Conservation (phyloP, 2,888 invertebrate species). For the Melanargia galathea region DNA sequence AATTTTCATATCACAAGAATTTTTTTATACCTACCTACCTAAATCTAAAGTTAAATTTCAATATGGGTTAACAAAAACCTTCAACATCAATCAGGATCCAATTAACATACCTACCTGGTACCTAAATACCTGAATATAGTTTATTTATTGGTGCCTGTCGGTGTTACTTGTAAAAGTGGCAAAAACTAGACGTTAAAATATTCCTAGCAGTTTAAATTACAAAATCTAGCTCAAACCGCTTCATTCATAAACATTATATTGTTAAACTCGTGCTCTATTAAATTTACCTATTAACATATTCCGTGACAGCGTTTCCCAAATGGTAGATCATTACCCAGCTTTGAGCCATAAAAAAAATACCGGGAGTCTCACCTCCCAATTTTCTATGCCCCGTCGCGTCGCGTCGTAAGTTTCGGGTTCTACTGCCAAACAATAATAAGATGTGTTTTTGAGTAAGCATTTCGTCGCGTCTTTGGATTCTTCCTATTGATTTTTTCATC, state of each 20-base stretch:
- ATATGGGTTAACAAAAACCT: no score
- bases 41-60: no score
- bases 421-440: no score
- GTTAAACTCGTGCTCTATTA: constrained; percentile 13
- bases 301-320: constrained; percentile 4
- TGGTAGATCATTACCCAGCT: background rate
- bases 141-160: constrained; percentile 4
- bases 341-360: background rate
- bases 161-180: constrained; percentile 8
- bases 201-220: constrained; percentile 6
- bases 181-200: constrained; percentile 14
- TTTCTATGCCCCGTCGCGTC: no score
- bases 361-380: no score
- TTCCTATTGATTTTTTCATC: no score
- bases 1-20: no score
- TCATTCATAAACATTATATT: constrained; percentile 18
- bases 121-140: background rate
- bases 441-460: no score
- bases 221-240: constrained; percentile 16
- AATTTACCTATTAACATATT: constrained; percentile 7
- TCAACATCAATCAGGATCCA: background rate
- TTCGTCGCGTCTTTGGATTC: no score
- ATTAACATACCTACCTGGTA: background rate
- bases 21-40: no score
- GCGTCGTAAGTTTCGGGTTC: no score